These are phyloP conservation scores for Tyrannus savana DNA, from an alignment of 2,113 vertebrate genomes.

Conservation along the genomic window DNA sequence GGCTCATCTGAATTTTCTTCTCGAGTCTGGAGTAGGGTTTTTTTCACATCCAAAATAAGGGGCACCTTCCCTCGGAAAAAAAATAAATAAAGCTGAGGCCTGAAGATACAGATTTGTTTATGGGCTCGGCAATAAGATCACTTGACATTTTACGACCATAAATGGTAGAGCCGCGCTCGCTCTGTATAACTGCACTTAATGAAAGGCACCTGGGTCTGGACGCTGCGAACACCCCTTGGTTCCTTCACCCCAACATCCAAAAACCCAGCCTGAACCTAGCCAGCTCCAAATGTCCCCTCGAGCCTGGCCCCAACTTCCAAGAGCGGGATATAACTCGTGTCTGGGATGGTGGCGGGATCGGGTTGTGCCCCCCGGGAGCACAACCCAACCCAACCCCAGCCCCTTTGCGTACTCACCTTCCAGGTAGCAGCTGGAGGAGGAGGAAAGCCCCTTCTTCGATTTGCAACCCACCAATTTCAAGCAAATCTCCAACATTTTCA, in stretches of 20 bases:
- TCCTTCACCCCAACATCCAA: background rate
- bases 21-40: background rate
- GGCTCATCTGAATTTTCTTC: background rate
- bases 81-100: background rate
- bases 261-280: background rate
- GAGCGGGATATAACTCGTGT: background rate
- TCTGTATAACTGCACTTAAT: conserved; percentile 48
- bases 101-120: conserved; percentile 36
- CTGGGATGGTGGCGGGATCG: background rate
- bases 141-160: conserved; percentile 72
- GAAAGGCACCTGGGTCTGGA: conserved; percentile 61
- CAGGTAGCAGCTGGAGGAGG: conserved; percentile 96
- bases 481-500: conserved; percentile 99
- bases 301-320: background rate
- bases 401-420: conserved; percentile 84
- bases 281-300: background rate
- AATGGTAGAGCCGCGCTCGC: conserved; percentile 71
- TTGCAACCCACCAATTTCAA: conserved; percentile 99
- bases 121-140: background rate
- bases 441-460: conserved; percentile 96
- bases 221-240: background rate
- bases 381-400: background rate
- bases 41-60: background rate
- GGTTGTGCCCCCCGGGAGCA: rapidly evolving
- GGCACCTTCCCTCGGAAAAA: background rate